A percentile compares a stretch with the other conserved stretches of the same genome.
These are phyloP conservation scores for Hypothenemus hampei DNA, from an alignment of 1,140 invertebrate genomes.

Conservation along the genomic window DNA sequence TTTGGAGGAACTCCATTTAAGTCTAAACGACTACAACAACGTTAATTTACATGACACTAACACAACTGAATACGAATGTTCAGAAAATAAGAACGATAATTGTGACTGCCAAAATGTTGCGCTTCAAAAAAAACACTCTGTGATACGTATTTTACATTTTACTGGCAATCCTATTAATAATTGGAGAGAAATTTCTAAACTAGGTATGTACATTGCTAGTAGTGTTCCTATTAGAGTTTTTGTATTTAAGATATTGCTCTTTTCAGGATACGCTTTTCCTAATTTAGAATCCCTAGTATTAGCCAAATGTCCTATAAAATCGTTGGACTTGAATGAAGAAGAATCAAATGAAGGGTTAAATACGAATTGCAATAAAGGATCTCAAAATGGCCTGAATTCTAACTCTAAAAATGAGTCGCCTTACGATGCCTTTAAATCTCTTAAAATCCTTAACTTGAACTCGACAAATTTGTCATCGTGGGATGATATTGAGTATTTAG, in stretches of 20 bases:
- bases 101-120: conserved; percentile 39
- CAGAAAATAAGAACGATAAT: conserved; percentile 29
- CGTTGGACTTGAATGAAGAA: conserved; percentile 49
- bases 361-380: conserved; percentile 45
- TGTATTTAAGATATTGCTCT: not conserved
- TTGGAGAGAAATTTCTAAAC: conserved; percentile 77
- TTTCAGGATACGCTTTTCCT: conserved; percentile 70
- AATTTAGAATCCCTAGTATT: conserved; percentile 76
- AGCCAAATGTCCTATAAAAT: conserved; percentile 76
- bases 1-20: conserved; percentile 85
- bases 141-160: conserved; percentile 73
- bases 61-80: conserved; percentile 26
- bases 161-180: conserved; percentile 75
- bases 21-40: conserved; percentile 76
- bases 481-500: conserved; percentile 81
- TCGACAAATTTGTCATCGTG: conserved; percentile 76
- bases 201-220: conserved; percentile 41
- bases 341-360: conserved; percentile 42
- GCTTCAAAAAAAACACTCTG: conserved; percentile 51
- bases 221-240: not conserved
- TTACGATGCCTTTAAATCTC: conserved; percentile 55
- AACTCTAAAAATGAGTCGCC: conserved; percentile 39
- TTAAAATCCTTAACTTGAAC: conserved; percentile 79
- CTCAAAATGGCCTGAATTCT: conserved; percentile 50
- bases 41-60: conserved; percentile 50